Evolutionary conservation across 2,113 vertebrate species (phyloP).

Genomic region (Heloderma charlesbogerti): DNA sequence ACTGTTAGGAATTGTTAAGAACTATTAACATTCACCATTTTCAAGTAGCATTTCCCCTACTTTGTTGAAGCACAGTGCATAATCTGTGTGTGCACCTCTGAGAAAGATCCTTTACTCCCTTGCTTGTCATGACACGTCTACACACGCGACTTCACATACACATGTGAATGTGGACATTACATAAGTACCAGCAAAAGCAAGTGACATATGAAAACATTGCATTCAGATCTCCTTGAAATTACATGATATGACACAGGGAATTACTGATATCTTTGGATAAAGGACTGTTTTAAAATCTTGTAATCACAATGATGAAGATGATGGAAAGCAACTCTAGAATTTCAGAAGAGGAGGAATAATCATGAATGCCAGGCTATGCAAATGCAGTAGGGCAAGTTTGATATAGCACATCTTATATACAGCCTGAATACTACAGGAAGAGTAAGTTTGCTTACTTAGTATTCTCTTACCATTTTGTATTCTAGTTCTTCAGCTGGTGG

Average conservation of each 20-base stretch:
- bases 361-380: background rate
- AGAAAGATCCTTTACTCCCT: background rate
- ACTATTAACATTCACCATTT: too few relatives aligned
- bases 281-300: too few relatives aligned
- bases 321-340: background rate
- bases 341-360: background rate
- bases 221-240: background rate
- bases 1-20: too few relatives aligned
- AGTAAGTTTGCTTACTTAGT: background rate
- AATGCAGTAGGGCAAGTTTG: background rate
- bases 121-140: background rate
- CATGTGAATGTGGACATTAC: background rate
- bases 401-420: background rate
- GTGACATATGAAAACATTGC: background rate
- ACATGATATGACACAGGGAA: background rate
- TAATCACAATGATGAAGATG: too few relatives aligned
- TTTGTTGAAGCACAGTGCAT: background rate
- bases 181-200: background rate
- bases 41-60: too few relatives aligned
- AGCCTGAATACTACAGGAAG: background rate
- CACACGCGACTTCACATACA: background rate
- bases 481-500: constrained; percentile 98
- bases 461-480: constrained; percentile 53
- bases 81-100: background rate
- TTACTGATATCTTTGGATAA: too few relatives aligned